Base-by-base conservation (phyloP, 2,888 invertebrate species). In the Deilephila elpenor region DNA sequence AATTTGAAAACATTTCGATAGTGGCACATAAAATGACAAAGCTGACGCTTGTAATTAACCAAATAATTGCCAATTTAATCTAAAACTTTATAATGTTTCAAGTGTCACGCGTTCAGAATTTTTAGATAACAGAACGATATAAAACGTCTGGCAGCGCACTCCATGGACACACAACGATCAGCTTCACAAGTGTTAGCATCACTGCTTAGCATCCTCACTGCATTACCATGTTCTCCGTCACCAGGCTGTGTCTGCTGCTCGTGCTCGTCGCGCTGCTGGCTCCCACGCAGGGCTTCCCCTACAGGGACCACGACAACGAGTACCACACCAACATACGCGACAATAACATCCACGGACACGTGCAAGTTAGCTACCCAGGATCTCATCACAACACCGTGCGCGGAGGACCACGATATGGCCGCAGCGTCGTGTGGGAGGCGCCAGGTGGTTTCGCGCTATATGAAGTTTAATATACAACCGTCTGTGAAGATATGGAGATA, bases 221-320 rank as follows among this genome's bases (percentile, higher is more conserved):
- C 34, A 32, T 4, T 3, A 60, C 7, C 62, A 62, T 62, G 62
- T 32, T 34, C 62, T 34, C 62, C 62, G 34, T 19, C 34, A 34
- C 62, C 19, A 62, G 32, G 34, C 19, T 62, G 32, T 34, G 32
- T 34, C 19, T 62, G 19, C 62, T 62, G 32, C 62, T 62, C 19
- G 62, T 34, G 62, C 62, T 62, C 34, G 19, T 62, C 34, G 62
- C 62, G 34, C n/a, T 34, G 34, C 62, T 62, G 34, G 14, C 17
- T 17, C 32, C 62, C 4, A 17, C 34, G 17, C 19, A 34, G 34
- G 34, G 32, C 19, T 19, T 7, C 32, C 25, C 32, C 19, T 11
- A 7, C 19, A 19, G 19, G 7, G 62, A 62, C 32, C 2, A 34
- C 6, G 62, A 62, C 6, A 32, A 62, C 2, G 17, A 34, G 3